These are phyloP conservation scores for Atractosteus spatula DNA, from an alignment of 2,113 vertebrate species.

Conservation along the genomic window DNA sequence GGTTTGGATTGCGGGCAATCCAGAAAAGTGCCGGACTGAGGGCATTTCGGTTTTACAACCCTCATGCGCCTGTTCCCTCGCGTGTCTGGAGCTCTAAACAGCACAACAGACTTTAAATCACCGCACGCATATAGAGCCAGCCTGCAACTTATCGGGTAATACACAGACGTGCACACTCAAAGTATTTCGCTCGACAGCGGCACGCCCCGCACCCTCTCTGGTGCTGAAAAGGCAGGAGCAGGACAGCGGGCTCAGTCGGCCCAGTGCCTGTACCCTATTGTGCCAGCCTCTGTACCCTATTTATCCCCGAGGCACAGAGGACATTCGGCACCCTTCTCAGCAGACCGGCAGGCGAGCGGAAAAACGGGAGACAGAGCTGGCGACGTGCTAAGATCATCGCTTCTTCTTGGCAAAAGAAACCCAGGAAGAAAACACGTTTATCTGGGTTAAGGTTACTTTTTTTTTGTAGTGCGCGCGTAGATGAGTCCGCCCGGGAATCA, in stretches of 20 bases:
- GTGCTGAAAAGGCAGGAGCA: conserved; percentile 24
- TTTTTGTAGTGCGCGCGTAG: background rate
- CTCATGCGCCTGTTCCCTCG: no score
- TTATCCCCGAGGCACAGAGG: background rate
- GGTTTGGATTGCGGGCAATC: no score
- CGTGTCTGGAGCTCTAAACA: no score
- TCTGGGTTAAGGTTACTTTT: conserved; percentile 4
- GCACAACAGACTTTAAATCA: no score
- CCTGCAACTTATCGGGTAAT: no score
- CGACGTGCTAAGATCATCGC: background rate
- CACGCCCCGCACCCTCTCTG: conserved; percentile 36
- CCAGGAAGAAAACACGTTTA: background rate
- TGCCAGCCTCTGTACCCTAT: background rate
- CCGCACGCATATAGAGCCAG: no score
- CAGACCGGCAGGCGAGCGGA: background rate
- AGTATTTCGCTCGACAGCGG: background rate
- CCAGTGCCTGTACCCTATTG: conserved; percentile 13
- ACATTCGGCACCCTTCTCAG: conserved; percentile 22
- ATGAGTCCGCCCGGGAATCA: background rate
- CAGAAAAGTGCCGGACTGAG: no score
- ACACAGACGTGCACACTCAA: no score
- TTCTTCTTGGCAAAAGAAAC: background rate
- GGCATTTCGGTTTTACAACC: no score
- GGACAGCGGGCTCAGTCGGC: background rate
- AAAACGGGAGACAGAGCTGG: background rate